A percentile compares a stretch with the other conserved stretches of the same genome.
phyloP scores from a whole-genome alignment of 2,888 invertebrate species.

The Glyphotaelius pellucidus region DNA sequence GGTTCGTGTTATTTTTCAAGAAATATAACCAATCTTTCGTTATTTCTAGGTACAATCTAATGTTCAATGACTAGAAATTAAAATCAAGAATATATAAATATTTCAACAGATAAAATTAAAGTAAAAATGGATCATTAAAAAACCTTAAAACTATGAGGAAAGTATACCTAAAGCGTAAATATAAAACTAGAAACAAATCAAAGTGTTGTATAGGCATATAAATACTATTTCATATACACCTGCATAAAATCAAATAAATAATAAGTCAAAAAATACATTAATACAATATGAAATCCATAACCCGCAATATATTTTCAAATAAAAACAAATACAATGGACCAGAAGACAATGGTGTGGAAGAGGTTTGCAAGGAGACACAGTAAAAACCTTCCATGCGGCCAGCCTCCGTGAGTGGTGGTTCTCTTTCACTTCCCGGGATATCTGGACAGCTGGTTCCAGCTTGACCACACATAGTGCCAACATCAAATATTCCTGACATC shows the following conservation, averaged over 20 bases:
- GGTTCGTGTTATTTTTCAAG: neutral
- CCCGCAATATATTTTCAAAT: neutral
- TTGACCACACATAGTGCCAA: neutral
- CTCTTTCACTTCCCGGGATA: neutral
- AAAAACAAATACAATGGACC: neutral
- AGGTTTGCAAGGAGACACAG: neutral
- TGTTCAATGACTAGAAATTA: constrained; percentile 10
- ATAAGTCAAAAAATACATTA: neutral
- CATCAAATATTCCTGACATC: neutral
- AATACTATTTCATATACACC: constrained; percentile 44
- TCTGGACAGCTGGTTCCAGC: neutral
- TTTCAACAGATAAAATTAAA: constrained; percentile 37
- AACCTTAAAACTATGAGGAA: constrained; percentile 34
- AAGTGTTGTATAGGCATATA: neutral
- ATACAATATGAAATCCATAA: constrained; percentile 22
- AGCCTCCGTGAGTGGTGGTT: neutral
- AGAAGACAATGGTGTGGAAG: neutral
- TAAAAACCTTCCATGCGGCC: neutral
- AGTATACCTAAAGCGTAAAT: constrained; percentile 27
- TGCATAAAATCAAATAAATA: constrained; percentile 41
- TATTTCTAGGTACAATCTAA: constrained; percentile 33
- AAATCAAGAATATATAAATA: constrained; percentile 5
- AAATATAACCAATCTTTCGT: neutral
- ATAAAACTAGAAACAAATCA: constrained; percentile 13
- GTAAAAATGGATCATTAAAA: constrained; percentile 3